phyloP scores from a whole-genome alignment of 2,888 invertebrate species.

The Aromia moschata region DNA sequence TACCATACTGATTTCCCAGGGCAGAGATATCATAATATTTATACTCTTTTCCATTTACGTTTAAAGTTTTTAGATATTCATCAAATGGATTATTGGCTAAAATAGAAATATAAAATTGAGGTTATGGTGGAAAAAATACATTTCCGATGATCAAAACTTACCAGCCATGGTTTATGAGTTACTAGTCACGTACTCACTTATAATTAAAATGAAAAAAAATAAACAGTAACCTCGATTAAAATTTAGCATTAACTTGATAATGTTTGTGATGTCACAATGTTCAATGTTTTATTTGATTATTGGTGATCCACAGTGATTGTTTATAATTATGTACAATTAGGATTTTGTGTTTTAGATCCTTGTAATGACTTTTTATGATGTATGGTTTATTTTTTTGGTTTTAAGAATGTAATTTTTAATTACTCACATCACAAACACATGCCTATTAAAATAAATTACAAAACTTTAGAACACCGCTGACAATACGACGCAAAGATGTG shows the following conservation, averaged over 20 bases:
- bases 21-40: constrained; percentile 82
- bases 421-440: too few species aligned
- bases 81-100: constrained; percentile 71
- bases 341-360: too few species aligned
- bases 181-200: constrained; percentile 45
- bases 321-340: not conserved
- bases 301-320: not conserved
- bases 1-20: constrained; percentile 85
- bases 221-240: not conserved
- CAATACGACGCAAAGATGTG: too few species aligned
- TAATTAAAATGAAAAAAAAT: not conserved
- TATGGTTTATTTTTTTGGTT: too few species aligned
- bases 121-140: constrained; percentile 9
- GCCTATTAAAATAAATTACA: too few species aligned
- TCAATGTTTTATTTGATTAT: too few species aligned
- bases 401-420: too few species aligned
- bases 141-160: constrained; percentile 32
- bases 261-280: not conserved
- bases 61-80: constrained; percentile 69
- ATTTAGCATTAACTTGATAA: constrained; percentile 4
- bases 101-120: constrained; percentile 42
- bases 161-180: constrained; percentile 47
- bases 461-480: too few species aligned
- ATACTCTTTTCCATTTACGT: constrained; percentile 71
- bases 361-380: too few species aligned